Evolutionary conservation across 2,797 vertebrate species (phyloP).

Genomic region (Scyliorhinus canicula): DNA sequence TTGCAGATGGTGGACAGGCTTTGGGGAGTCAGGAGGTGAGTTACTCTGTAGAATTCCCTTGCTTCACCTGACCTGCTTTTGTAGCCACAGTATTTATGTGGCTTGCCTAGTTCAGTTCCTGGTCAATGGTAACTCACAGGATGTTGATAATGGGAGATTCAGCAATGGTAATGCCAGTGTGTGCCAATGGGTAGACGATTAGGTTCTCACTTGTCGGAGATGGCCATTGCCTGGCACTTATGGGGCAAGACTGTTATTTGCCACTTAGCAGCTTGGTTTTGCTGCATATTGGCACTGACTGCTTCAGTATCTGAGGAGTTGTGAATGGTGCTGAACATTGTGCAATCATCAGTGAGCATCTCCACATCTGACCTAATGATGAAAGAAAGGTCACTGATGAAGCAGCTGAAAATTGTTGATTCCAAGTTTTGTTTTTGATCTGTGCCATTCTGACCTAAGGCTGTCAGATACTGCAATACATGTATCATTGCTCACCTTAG

Average conservation of each 20-base stretch:
- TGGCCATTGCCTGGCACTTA: neutral
- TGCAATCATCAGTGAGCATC: too few species aligned
- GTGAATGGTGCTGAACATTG: too few species aligned
- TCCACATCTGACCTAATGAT: too few species aligned
- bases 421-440: neutral
- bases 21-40: neutral
- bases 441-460: neutral
- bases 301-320: too few species aligned
- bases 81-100: neutral
- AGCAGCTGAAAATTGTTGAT: neutral
- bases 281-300: too few species aligned
- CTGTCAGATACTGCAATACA: neutral
- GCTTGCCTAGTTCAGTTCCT: neutral
- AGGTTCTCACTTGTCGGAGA: neutral
- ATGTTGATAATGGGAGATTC: neutral
- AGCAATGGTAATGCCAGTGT: neutral
- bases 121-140: neutral
- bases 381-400: too few species aligned
- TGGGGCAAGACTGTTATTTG: neutral
- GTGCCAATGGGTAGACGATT: neutral
- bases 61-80: neutral
- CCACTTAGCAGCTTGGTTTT: too few species aligned
- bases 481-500: neutral
- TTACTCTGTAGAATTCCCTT: neutral
- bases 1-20: neutral